Conservation (phyloP, 2,113 vertebrate genomes). For the Aldabrachelys gigantea region DNA sequence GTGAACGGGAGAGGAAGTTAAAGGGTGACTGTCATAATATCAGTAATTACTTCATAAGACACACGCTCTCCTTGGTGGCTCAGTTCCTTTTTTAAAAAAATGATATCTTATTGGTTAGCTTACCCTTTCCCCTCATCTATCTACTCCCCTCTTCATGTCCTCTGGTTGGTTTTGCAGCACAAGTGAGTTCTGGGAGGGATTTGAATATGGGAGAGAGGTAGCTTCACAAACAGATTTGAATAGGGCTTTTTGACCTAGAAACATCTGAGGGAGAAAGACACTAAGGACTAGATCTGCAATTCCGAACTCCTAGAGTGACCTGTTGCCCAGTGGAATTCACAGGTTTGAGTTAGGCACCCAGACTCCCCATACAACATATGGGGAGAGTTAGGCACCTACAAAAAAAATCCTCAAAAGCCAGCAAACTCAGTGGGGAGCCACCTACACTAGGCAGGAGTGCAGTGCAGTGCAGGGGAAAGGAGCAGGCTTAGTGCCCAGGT, state of each 20-base stretch:
- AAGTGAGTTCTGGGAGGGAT: neutral
- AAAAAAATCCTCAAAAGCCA: neutral
- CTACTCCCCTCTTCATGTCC: neutral
- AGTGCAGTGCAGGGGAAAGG: neutral
- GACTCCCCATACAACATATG: neutral
- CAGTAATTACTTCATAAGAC: rapidly evolving
- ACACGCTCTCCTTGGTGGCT: rapidly evolving
- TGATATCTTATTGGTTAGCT: neutral
- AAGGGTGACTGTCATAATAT: neutral
- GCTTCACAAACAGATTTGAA: neutral
- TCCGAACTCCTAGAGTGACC: neutral
- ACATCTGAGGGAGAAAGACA: neutral
- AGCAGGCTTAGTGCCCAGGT: neutral
- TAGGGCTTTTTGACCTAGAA: neutral
- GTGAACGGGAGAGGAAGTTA: neutral
- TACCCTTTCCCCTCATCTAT: neutral
- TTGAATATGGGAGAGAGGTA: neutral
- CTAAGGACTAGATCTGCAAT: neutral
- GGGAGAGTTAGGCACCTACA: neutral
- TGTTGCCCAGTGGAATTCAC: neutral
- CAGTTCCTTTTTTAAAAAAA: neutral
- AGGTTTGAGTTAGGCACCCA: neutral
- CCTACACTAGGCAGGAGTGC: neutral
- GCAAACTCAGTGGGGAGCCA: neutral
- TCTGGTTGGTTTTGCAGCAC: neutral